Evolutionary conservation across 2,113 vertebrate genomes (phyloP).

Genomic region (Calyptomena viridis): DNA sequence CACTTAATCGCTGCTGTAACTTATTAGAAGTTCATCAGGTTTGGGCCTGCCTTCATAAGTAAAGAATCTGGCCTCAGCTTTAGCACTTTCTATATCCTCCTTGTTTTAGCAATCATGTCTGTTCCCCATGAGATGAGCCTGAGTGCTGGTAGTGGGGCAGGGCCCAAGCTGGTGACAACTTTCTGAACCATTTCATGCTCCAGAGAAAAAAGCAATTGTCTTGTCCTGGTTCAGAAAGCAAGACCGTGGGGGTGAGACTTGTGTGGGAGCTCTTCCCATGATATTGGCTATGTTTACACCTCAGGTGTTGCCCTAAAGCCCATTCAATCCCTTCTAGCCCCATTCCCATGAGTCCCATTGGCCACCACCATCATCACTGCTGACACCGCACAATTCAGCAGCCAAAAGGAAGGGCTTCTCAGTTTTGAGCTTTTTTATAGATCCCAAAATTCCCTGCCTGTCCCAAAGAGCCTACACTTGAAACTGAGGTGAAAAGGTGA

Average conservation of each 20-base stretch:
- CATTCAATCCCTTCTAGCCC: not conserved
- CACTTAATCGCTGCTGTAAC: not conserved
- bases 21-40: not conserved
- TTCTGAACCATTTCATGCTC: not conserved
- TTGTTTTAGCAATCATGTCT: not conserved
- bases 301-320: not conserved
- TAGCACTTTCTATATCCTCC: not conserved
- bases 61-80: not conserved
- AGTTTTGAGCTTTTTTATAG: not conserved
- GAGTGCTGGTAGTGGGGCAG: fast-evolving
- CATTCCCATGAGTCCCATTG: not conserved
- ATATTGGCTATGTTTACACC: not conserved
- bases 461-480: not conserved
- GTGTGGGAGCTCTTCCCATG: not conserved
- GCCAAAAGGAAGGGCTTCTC: not conserved
- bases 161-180: not conserved
- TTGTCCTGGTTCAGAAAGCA: not conserved
- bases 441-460: not conserved
- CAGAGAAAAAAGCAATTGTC: not conserved
- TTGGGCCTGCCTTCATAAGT: not conserved
- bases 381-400: not conserved
- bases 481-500: not conserved
- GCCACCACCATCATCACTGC: not conserved
- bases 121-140: not conserved
- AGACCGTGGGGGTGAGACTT: not conserved